These are phyloP conservation scores for Pitta sordida DNA, from an alignment of 2,113 vertebrate genomes.

Conservation along the genomic window DNA sequence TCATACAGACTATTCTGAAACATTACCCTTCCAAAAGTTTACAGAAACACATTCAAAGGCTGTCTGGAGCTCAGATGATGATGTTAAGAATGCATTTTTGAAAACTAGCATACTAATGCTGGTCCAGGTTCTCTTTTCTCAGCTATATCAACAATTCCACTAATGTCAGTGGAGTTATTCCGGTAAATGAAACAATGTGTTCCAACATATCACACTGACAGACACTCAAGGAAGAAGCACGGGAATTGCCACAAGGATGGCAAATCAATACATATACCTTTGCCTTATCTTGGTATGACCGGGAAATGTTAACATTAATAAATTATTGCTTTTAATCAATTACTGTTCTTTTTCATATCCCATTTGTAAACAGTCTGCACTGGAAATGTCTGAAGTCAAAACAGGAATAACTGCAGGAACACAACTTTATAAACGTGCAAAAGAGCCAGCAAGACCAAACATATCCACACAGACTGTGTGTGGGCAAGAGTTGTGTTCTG, in stretches of 20 bases:
- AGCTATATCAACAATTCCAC: constrained; percentile 8
- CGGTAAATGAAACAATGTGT: constrained; percentile 9
- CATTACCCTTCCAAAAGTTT: constrained; percentile 34
- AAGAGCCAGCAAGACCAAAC: neutral
- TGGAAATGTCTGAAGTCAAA: constrained; percentile 45
- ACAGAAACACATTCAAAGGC: neutral
- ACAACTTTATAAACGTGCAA: neutral
- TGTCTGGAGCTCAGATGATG: neutral
- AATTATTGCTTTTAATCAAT: neutral
- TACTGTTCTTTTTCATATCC: neutral
- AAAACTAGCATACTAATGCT: neutral
- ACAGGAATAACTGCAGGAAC: constrained; percentile 31
- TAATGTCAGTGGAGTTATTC: neutral
- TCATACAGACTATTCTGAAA: constrained; percentile 24
- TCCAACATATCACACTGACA: neutral
- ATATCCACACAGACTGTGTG: neutral
- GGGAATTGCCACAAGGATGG: neutral
- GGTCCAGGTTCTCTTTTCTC: neutral
- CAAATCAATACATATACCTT: neutral
- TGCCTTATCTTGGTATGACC: neutral
- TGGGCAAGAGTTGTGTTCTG: neutral
- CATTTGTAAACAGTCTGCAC: neutral
- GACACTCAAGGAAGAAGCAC: neutral
- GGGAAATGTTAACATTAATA: neutral
- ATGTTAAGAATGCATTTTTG: constrained; percentile 20